phyloP scores from a whole-genome alignment of 2,888 invertebrate genomes.

The Protonemura montana region DNA sequence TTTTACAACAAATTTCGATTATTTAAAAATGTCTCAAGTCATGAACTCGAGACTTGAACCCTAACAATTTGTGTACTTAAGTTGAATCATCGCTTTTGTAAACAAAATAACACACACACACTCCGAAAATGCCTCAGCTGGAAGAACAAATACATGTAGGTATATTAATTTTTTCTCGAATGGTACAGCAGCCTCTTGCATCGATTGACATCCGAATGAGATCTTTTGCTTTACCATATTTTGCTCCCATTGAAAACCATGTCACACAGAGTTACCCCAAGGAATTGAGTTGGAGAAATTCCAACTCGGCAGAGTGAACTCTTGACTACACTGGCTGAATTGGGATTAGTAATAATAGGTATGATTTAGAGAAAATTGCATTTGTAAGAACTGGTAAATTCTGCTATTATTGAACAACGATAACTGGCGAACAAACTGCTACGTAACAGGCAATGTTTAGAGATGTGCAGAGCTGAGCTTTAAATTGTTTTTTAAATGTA shows the following conservation, averaged over 20 bases:
- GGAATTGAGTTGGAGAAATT: constrained; percentile 33
- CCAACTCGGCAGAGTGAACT: constrained; percentile 16
- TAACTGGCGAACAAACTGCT: not conserved
- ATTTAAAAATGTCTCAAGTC: not conserved
- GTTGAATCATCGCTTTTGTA: not conserved
- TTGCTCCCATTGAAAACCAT: constrained; percentile 32
- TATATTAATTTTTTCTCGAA: constrained; percentile 22
- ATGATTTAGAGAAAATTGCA: not conserved
- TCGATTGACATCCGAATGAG: constrained; percentile 40
- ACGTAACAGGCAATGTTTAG: not conserved
- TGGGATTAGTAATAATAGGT: not conserved
- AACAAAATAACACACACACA: constrained; percentile 35
- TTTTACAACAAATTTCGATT: not conserved
- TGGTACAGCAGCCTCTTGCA: constrained; percentile 22
- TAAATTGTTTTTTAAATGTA: not conserved
- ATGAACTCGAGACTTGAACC: not conserved
- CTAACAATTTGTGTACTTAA: constrained; percentile 8
- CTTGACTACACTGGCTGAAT: constrained; percentile 18
- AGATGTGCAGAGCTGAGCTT: not conserved
- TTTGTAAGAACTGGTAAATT: not conserved
- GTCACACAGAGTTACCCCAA: constrained; percentile 27
- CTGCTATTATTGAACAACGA: not conserved
- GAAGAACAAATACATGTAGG: constrained; percentile 42
- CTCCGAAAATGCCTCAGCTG: constrained; percentile 46
- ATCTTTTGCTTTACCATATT: constrained; percentile 43